phyloP scores from a whole-genome alignment of 2,797 vertebrate species.

The Micromesistius poutassou region DNA sequence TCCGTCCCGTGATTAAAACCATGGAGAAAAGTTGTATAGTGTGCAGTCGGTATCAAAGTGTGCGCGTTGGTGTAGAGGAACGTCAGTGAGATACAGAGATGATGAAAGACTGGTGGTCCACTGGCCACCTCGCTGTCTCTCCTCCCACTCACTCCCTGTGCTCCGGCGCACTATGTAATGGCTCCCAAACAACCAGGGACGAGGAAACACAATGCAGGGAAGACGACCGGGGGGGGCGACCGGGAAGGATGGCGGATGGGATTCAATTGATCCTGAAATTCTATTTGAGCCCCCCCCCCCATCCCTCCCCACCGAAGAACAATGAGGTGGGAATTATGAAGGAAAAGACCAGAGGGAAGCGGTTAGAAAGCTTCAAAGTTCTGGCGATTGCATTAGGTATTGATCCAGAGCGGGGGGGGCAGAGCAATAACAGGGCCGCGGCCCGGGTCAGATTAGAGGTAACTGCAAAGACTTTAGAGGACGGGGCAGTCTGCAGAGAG shows the following conservation, averaged over 20 bases:
- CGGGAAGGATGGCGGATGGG: not conserved
- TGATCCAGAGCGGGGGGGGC: conserved; percentile 49
- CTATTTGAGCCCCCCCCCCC: conserved; percentile 55
- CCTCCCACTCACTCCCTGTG: not conserved
- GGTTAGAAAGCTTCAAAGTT: conserved; percentile 63
- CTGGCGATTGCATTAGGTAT: conserved; percentile 69
- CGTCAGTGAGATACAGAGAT: not conserved
- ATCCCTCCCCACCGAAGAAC: conserved; percentile 43
- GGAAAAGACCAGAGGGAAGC: conserved; percentile 63
- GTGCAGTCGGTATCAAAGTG: not conserved
- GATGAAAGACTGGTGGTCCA: not conserved
- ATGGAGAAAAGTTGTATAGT: not conserved
- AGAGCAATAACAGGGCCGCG: conserved; percentile 65
- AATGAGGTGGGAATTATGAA: conserved; percentile 72
- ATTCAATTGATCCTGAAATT: conserved; percentile 42
- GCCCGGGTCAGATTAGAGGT: conserved; percentile 57
- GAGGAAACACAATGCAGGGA: not conserved
- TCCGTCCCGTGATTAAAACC: not conserved
- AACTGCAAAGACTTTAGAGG: conserved; percentile 61
- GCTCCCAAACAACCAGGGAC: not conserved
- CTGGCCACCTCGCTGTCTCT: not conserved
- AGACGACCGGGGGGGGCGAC: not conserved
- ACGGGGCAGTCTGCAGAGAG: conserved; percentile 46
- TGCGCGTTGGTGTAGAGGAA: not conserved
- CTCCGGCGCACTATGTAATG: not conserved